phyloP scores from a whole-genome alignment of 2,888 invertebrate species.

The Muscina levida region DNA sequence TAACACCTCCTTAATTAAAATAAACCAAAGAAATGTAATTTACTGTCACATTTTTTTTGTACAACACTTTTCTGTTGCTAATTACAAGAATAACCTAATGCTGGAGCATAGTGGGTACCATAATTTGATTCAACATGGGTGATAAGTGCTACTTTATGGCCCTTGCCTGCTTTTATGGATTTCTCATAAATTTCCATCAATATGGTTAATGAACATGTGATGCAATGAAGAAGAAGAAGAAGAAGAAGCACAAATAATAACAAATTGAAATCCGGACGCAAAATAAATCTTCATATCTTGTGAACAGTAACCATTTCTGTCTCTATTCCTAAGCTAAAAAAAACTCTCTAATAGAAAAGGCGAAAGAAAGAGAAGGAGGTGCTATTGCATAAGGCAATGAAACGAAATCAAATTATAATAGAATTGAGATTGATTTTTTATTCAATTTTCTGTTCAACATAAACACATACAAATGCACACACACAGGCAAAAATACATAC shows the following conservation, averaged over 20 bases:
- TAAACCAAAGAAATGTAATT: no score
- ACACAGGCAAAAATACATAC: neutral
- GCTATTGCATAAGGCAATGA: slow-evolving; percentile 20
- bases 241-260: no score
- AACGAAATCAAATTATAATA: slow-evolving; percentile 68
- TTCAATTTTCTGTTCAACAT: slow-evolving; percentile 66
- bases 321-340: neutral
- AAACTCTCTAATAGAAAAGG: slow-evolving; percentile 21
- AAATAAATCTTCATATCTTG: slow-evolving; percentile 36
- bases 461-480: slow-evolving; percentile 30
- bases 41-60: no score
- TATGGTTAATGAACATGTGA: slow-evolving; percentile 55
- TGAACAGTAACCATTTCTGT: slow-evolving; percentile 15
- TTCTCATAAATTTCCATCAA: slow-evolving; percentile 55
- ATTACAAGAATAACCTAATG: no score
- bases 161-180: neutral
- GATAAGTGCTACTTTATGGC: neutral
- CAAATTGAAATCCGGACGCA: neutral
- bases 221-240: neutral
- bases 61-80: no score
- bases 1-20: no score
- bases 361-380: neutral
- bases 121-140: no score
- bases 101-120: no score
- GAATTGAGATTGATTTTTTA: slow-evolving; percentile 71